phyloP scores from a whole-genome alignment of 2,797 vertebrate genomes.

The Sebastes umbrosus region DNA sequence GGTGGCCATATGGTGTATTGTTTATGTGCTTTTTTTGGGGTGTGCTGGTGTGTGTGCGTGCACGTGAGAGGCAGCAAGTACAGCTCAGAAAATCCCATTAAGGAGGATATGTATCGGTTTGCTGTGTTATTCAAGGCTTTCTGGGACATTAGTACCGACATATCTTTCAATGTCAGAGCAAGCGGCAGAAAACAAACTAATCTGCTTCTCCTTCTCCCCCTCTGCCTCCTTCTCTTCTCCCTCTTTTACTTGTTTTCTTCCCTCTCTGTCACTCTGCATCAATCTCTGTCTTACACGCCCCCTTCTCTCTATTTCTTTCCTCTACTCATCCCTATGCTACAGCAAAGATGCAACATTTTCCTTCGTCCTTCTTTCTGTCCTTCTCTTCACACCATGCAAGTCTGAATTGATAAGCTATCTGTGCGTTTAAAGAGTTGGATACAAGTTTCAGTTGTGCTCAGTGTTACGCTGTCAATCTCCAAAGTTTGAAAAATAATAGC shows the following conservation, averaged over 20 bases:
- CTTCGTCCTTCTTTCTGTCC: conserved; percentile 6
- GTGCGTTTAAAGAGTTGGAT: neutral
- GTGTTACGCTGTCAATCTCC: conserved; percentile 5
- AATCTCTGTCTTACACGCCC: conserved; percentile 36
- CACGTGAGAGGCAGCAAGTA: conserved; percentile 29
- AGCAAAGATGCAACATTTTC: conserved; percentile 14
- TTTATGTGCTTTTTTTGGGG: conserved; percentile 6
- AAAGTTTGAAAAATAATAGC: neutral
- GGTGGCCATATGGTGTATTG: conserved; percentile 54
- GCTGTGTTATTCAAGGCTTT: conserved; percentile 73
- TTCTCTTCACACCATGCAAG: neutral
- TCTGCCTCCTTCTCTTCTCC: conserved; percentile 14
- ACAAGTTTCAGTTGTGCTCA: neutral
- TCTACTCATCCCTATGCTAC: neutral
- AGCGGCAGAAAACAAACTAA: conserved; percentile 70
- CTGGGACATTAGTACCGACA: conserved; percentile 66
- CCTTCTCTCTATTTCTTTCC: conserved; percentile 22
- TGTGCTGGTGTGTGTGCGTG: neutral
- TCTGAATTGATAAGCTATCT: conserved; percentile 8
- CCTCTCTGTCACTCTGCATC: conserved; percentile 54
- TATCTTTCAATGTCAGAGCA: conserved; percentile 72
- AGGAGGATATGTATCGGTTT: conserved; percentile 69
- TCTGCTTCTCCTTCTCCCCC: conserved; percentile 47
- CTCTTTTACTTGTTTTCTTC: conserved; percentile 43
- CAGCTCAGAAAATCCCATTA: conserved; percentile 73